A percentile compares a stretch with the other conserved stretches of the same genome.
Evolutionary conservation across 2,113 vertebrate species (phyloP).

Genomic region (Psittacus erithacus): DNA sequence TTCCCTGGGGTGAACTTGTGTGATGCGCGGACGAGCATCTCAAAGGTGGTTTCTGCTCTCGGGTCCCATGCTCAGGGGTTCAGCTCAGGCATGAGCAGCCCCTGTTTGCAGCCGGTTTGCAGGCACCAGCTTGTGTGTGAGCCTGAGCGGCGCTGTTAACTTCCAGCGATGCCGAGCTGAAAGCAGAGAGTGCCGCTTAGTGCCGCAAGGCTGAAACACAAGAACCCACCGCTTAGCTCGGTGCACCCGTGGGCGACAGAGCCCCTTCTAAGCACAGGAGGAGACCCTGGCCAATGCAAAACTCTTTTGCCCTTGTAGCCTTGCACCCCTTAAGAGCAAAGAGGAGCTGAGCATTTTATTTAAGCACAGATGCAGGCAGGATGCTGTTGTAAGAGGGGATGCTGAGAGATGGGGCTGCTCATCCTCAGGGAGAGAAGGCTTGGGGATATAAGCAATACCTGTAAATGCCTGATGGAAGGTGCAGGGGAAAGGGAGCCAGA

Average conservation of each 20-base stretch:
- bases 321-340: neutral
- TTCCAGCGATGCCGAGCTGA: neutral
- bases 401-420: neutral
- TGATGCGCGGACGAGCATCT: accelerated
- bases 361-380: neutral
- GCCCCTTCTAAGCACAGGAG: accelerated
- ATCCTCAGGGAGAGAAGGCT: accelerated
- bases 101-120: accelerated
- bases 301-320: neutral
- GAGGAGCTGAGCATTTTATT: neutral
- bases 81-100: accelerated
- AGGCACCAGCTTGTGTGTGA: accelerated
- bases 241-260: accelerated
- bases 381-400: accelerated
- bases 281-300: neutral
- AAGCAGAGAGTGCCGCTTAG: slow-evolving; percentile 49
- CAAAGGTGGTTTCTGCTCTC: accelerated
- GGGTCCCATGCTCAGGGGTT: accelerated
- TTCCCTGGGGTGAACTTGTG: neutral
- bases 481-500: neutral
- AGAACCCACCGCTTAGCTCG: accelerated
- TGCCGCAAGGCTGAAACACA: neutral
- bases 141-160: neutral
- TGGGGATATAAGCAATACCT: accelerated
- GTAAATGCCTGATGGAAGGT: neutral